Evolutionary conservation across 1,140 invertebrate species (phyloP), one percentile per base, ranked within the genome.

Genomic region (Antheraea mylitta): DNA sequence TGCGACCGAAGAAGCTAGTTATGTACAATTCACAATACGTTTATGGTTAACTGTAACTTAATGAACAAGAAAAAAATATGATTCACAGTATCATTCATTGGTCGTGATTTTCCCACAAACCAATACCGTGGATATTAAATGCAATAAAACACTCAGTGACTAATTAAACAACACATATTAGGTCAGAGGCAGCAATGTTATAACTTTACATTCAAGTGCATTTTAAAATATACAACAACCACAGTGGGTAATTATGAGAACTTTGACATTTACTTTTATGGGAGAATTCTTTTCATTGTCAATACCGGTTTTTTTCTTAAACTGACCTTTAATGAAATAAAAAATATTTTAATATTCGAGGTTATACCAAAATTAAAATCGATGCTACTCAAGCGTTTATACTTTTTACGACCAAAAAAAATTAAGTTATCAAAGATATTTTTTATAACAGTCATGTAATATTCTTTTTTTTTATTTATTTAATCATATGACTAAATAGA

Each of bases 231-330:
- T 42, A 53, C 16, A 53, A n/a, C 16, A 16, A 53, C 45, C 16
- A 13, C 16, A 30, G 22, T 30, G 22, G 45, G 45, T 53, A 53
- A 53, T 53, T 53, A 16, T 53, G 16, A 53, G 16, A 53, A 53
- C 45, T 53, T 53, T 53, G 45, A 53, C 45, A 53, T 53, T 53
- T 53, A 53, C 45, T 53, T 53, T 13, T 53, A 53, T 53, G 45
- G 45, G 45, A 16, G 13, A 53, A 53, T 53, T n/a, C 4, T 16
- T 53, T 53, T 53, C 45, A 53, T 53, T 53, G 45, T 53, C 45
- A 53, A 53, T 53, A 53, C 45, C 16, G 16, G 45, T 53, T 53
- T 42, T 4, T 42, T 53, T n/a, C n/a, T 67, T 66, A 60, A 22
- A 19, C 22, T 30, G 59, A 60, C 59, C 45, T 53, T 53, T 53